These are phyloP conservation scores for Sesamia inferens DNA, from an alignment of 2,888 invertebrate genomes.

Conservation along the genomic window DNA sequence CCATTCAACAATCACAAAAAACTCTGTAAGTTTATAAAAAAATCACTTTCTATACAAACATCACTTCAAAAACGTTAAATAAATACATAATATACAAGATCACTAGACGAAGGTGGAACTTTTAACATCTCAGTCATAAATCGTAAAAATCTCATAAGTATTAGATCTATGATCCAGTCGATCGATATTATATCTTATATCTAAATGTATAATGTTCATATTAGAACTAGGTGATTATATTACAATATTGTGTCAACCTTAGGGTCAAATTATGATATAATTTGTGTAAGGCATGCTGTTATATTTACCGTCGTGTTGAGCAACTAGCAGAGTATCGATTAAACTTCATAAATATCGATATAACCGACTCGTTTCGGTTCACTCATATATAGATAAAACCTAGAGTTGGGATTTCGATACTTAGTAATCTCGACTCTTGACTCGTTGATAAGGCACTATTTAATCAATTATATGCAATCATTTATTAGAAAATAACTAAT, in stretches of 20 bases:
- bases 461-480: slow-evolving; percentile 39
- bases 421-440: slow-evolving; percentile 4
- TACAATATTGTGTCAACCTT: slow-evolving; percentile 59
- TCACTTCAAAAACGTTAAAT: slow-evolving; percentile 64
- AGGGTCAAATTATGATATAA: slow-evolving; percentile 61
- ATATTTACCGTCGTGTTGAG: slow-evolving; percentile 56
- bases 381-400: slow-evolving; percentile 24
- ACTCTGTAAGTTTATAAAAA: slow-evolving; percentile 51
- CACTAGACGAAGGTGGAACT: slow-evolving; percentile 69
- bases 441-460: slow-evolving; percentile 32
- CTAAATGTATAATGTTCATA: slow-evolving; percentile 51
- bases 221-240: slow-evolving; percentile 50
- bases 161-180: slow-evolving; percentile 66
- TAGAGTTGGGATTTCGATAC: slow-evolving; percentile 24
- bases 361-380: slow-evolving; percentile 14
- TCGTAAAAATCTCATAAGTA: slow-evolving; percentile 65
- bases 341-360: slow-evolving; percentile 30
- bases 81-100: slow-evolving; percentile 71
- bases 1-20: slow-evolving; percentile 68
- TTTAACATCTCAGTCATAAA: slow-evolving; percentile 67
- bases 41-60: slow-evolving; percentile 63
- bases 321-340: slow-evolving; percentile 44
- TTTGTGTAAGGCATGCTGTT: slow-evolving; percentile 55
- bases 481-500: slow-evolving; percentile 6
- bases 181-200: slow-evolving; percentile 58